Conservation (phyloP, 2,888 invertebrate species). For the Limenitis camilla region DNA sequence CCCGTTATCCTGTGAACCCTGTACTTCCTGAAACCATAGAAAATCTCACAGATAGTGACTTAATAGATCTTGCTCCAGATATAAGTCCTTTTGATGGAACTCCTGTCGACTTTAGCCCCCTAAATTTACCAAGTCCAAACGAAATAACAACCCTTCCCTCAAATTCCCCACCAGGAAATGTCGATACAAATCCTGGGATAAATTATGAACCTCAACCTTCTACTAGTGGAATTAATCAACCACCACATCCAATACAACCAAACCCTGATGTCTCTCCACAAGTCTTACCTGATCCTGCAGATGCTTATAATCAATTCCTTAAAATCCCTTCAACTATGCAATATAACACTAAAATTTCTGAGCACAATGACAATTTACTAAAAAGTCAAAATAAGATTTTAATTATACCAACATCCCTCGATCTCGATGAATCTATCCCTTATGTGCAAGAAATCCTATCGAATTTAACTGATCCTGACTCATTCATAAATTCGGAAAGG, state of each 20-base stretch:
- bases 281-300: too few relatives aligned
- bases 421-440: constrained; percentile 29
- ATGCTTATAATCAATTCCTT: neutral
- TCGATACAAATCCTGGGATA: too few relatives aligned
- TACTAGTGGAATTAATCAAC: too few relatives aligned
- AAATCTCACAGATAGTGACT: neutral
- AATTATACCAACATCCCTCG: constrained; percentile 22
- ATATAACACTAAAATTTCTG: neutral
- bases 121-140: too few relatives aligned
- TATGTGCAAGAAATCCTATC: constrained; percentile 23
- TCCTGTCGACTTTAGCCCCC: too few relatives aligned
- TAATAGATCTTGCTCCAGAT: neutral
- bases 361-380: constrained; percentile 6
- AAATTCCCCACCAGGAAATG: too few relatives aligned
- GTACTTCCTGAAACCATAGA: neutral
- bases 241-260: too few relatives aligned
- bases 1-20: neutral
- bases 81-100: constrained; percentile 8
- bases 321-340: neutral
- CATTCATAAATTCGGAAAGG: constrained; percentile 11
- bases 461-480: neutral
- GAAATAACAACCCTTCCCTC: too few relatives aligned
- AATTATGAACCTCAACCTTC: too few relatives aligned
- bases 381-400: constrained; percentile 6
- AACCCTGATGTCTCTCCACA: too few relatives aligned